Base-by-base conservation (phyloP, 2,797 vertebrate genomes). In the Enteromius trimaculatus region DNA sequence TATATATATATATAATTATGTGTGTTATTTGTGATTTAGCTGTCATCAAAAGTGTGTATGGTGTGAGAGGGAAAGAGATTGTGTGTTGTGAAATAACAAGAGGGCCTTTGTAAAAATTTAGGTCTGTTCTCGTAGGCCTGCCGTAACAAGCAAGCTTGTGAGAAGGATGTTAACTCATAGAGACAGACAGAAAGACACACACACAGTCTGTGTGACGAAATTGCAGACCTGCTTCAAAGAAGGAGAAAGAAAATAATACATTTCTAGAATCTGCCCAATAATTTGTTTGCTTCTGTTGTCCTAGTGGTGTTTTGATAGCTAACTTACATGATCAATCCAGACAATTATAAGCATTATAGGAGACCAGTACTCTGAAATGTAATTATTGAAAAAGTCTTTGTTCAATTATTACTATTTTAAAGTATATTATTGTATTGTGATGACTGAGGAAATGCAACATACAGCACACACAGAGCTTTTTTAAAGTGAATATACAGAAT, bases 41-140 rank as follows among this genome's bases (percentile, higher is more conserved):
- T 84, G 62, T 65, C 78, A 80, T 81, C 68, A 81, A 51, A 69
- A 87, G 68, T 80, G 86, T 47, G 21, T 83, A 86, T 86, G 69
- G 23, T 78, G 72, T 64, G 42, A 77, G 55, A 58, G 23, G 34
- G 80, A 81, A 82, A 76, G 51, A 74, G 80, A 88, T 85, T 80
- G 47, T 49, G 69, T 79, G 76, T 51, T n/a, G 19, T 42, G 14
- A 21, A 37, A 16, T 55, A 37, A 49, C 34, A 75, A 69, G 8
- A 76, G 76, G 76, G 34, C 37, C 80, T 71, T 62, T 81, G 60
- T 62, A 71, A n/a, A 84, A 55, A 76, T 65, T 9, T 81, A 60
- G 21, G 47, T 47, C 42, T 77, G 58, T 64, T 64, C 66, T 26
- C 13, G 39, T 53, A 39, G 37, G 75, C 65, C 66, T 83, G 75